Percentiles rank a stretch among this genome's conserved stretches.
These are phyloP conservation scores for Leptodactylus fuscus DNA, from an alignment of 2,113 vertebrate species.

Conservation along the genomic window DNA sequence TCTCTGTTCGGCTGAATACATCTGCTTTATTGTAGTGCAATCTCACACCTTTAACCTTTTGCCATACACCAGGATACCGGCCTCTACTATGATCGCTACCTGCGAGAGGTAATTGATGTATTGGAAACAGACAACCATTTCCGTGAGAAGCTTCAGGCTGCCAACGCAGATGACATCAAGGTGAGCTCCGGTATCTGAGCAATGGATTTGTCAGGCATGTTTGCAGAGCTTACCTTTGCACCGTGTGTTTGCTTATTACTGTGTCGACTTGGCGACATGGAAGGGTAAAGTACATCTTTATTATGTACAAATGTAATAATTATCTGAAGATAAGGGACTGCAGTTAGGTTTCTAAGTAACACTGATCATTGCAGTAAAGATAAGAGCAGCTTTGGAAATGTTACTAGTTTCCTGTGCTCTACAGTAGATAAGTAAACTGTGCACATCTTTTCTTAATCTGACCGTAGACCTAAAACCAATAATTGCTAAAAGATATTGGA, in stretches of 20 bases:
- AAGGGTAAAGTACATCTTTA: neutral
- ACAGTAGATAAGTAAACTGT: neutral
- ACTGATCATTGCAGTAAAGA: neutral
- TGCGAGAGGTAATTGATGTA: slow-evolving; percentile 89
- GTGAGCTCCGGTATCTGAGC: slow-evolving; percentile 63
- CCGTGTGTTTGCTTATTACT: neutral
- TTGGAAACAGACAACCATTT: slow-evolving; percentile 91
- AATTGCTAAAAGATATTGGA: neutral
- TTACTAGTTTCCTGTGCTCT: neutral
- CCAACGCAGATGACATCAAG: slow-evolving; percentile 91
- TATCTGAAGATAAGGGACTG: neutral
- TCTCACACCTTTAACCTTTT: too few relatives aligned
- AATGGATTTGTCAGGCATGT: neutral
- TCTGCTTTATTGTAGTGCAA: too few relatives aligned
- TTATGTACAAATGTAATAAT: neutral
- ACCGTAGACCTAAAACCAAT: neutral
- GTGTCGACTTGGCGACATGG: neutral
- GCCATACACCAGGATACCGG: slow-evolving; percentile 87
- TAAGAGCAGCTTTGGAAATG: neutral
- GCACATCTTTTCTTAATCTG: neutral
- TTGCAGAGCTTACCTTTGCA: neutral
- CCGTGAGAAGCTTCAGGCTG: slow-evolving; percentile 88
- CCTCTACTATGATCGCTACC: slow-evolving; percentile 89
- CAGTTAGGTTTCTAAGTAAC: neutral
- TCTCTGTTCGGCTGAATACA: too few relatives aligned